Conservation (phyloP, 2,113 vertebrate genomes). For the Carettochelys insculpta region DNA sequence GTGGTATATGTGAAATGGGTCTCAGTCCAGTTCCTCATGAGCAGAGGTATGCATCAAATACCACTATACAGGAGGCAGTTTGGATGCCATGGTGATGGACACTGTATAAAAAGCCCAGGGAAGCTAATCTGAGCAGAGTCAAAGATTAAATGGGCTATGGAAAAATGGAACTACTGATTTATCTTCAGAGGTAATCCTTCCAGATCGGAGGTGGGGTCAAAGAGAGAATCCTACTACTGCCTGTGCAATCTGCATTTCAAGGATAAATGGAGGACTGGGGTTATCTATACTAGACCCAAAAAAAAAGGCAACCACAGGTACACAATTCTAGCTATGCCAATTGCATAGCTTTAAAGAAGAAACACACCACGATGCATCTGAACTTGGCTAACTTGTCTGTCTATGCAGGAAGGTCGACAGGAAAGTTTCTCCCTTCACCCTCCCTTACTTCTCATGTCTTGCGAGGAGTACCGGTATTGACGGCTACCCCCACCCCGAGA, state of each 20-base stretch:
- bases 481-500: no score
- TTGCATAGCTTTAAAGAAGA: no score
- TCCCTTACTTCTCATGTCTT: no score
- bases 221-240: background rate
- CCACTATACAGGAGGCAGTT: fast-evolving
- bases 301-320: no score
- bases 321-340: no score
- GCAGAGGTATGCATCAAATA: background rate
- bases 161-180: background rate
- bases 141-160: background rate
- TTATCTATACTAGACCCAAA: no score
- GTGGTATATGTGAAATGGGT: background rate
- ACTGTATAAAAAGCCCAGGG: background rate
- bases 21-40: background rate
- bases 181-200: fast-evolving
- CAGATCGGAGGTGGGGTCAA: fast-evolving
- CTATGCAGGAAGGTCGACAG: no score
- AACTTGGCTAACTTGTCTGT: no score
- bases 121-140: background rate
- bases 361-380: no score
- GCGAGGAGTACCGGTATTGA: no score
- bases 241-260: fast-evolving
- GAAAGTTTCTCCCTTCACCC: no score
- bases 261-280: background rate
- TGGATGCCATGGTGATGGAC: background rate